These are phyloP conservation scores for Rhynchonycteris naso DNA, from an alignment of 2,797 vertebrate species.

Conservation along the genomic window DNA sequence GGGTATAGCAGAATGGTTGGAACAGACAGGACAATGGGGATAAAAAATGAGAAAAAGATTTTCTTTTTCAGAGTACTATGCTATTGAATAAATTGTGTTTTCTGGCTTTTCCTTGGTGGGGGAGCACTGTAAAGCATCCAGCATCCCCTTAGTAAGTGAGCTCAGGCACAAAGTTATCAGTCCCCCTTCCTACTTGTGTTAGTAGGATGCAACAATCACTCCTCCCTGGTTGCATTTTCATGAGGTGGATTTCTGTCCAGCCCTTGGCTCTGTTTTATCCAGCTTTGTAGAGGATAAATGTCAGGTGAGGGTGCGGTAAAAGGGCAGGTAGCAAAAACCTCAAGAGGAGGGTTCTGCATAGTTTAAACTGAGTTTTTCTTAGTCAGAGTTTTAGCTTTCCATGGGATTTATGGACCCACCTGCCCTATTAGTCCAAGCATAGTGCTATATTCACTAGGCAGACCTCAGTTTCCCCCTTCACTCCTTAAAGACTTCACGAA, in stretches of 20 bases:
- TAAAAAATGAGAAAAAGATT: neutral
- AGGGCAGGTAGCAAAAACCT: neutral
- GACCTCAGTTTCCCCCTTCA: neutral
- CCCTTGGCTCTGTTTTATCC: neutral
- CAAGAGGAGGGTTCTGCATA: neutral
- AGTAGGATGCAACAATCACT: neutral
- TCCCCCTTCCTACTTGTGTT: neutral
- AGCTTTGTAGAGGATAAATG: neutral
- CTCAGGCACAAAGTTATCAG: neutral
- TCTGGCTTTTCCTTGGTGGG: neutral
- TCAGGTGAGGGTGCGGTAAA: neutral
- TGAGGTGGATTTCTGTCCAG: neutral
- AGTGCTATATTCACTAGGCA: neutral
- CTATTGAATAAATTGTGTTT: constrained; percentile 29
- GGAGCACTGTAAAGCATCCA: constrained; percentile 50
- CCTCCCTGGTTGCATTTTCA: neutral
- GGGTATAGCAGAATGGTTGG: neutral
- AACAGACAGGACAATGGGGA: neutral
- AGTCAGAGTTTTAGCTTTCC: neutral
- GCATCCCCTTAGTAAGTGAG: neutral
- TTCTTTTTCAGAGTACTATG: constrained; percentile 53
- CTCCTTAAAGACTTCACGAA: neutral
- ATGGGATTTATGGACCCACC: neutral
- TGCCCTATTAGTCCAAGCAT: neutral
- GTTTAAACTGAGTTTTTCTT: neutral